Percentiles rank a stretch among this genome's conserved stretches.
These are phyloP conservation scores for Odontocerum albicorne DNA, from an alignment of 2,888 invertebrate genomes.

Conservation along the genomic window DNA sequence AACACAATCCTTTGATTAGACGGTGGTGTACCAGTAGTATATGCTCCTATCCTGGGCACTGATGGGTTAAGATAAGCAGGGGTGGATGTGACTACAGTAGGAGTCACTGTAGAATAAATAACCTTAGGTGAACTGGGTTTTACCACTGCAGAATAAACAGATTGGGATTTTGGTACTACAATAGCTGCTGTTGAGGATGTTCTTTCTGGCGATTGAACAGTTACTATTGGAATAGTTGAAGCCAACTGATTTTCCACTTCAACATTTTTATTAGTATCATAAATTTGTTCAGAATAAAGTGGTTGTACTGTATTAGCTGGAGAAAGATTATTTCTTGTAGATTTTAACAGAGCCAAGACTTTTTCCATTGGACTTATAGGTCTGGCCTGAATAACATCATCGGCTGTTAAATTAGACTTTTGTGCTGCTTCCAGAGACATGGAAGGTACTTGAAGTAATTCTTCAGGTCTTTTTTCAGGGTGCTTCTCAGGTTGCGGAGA, in stretches of 20 bases:
- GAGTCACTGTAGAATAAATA: conserved; percentile 42
- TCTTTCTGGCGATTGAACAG: conserved; percentile 48
- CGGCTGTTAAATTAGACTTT: conserved; percentile 54
- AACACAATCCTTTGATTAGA: conserved; percentile 50
- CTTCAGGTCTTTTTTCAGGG: conserved; percentile 27
- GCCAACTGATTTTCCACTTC: conserved; percentile 40
- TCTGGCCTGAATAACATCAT: conserved; percentile 52
- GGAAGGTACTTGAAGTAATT: conserved; percentile 39
- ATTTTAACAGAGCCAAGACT: conserved; percentile 60
- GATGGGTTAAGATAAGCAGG: conserved; percentile 41
- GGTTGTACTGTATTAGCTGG: conserved; percentile 40
- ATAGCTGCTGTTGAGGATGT: conserved; percentile 38
- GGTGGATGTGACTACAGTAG: conserved; percentile 44
- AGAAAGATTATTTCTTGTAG: conserved; percentile 49
- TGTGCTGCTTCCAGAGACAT: conserved; percentile 55
- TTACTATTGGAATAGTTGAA: conserved; percentile 40
- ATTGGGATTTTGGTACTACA: conserved; percentile 23
- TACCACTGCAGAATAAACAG: conserved; percentile 37
- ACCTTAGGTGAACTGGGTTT: conserved; percentile 44
- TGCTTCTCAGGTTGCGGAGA: conserved; percentile 35
- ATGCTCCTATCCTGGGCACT: conserved; percentile 44
- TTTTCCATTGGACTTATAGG: conserved; percentile 62
- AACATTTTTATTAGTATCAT: conserved; percentile 31
- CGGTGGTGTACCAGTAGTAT: conserved; percentile 42
- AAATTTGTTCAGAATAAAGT: conserved; percentile 37